Base-by-base conservation (phyloP, 2,797 vertebrate genomes). In the Sebastolobus alascanus region DNA sequence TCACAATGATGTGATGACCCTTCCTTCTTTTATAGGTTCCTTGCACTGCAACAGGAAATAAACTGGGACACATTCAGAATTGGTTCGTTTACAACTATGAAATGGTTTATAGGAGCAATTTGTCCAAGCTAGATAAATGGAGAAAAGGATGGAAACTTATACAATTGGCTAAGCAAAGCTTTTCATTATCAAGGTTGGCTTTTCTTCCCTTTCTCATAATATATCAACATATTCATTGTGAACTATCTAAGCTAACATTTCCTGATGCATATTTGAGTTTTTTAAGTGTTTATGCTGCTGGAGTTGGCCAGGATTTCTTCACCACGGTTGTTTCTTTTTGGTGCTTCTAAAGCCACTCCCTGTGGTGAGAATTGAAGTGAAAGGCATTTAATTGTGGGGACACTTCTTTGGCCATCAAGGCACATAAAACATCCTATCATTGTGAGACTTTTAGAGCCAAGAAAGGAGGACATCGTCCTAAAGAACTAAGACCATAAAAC, bases 341-440 rank as follows among this genome's bases (percentile, higher is more conserved):
- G 29, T 69, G 55, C 6, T 2, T 8, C 5, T 75, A 50, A 61
- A 80, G 65, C 40, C 20, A 54, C 64, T 77, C 68, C 46, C 56
- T 66, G 67, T 50, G 54, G 61, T 52, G 60, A 55, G 9, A 66
- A 61, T 2, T 46, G 8, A 66, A 59, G 59, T 77, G 63, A 82
- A 81, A 87, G 70, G 73, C 33, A 52, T 79, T 83, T 82, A 55
- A 85, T 65, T 78, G 67, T 76, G 61, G 73, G 69, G 68, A 78
- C 54, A 69, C 66, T 67, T 77, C 72, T 77, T 63, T 56, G 63
- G 66, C 77, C 77, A 77, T 82, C 68, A 40, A 29, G 52, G 63
- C 56, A 78, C 80, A 87, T 92, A 87, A 92, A 92, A 75, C 80
- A 86, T 72, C 59, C 52, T 68, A 83, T 79, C 75, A 75, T 75